Evolutionary conservation across 2,888 invertebrate species (phyloP), one percentile per base, ranked within the genome.

Genomic region (Hirudinaria manillensis): DNA sequence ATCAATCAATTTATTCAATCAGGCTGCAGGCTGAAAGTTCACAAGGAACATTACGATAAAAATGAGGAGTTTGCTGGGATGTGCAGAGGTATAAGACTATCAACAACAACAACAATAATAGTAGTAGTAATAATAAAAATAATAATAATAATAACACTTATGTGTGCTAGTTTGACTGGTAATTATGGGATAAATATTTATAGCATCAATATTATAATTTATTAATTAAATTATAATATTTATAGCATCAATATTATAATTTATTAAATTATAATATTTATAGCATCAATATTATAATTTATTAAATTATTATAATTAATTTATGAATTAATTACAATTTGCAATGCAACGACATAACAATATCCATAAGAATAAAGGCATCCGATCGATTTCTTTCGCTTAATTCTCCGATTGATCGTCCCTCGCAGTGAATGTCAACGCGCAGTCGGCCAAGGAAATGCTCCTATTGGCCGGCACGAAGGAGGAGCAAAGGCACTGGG

Each of bases 1-100:
- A 45, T 45, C n/a, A n/a, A n/a, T n/a, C n/a, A 4, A 29, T 10
- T 61, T 27, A 10, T 24, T 61, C 61, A 61, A 61, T 29, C 55
- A 92, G 95, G 94, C 80, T 98, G 97, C 87, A 92, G 93, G 84
- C 92, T 94, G 85, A 97, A 97, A 89, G 92, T 98, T 83, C 98
- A 99, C 87, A 93, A 93, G 86, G 97, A 98, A 85, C 98, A 99
- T 89, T 90, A 93, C 85, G 91, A 92, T 82, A 90, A 90, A 81
- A 90, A 90, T 82, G 91, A 91, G 84, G 93, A 93, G 85, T 89
- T 90, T 78, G 90, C 96, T 84, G 93, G 93, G 79, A 95, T 96
- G 70, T 98, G 97, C 88, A 97, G 96, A 84, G 84, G 85, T 85
- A 78, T 76, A 6, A 38, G 80, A 38, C 10, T 38, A 38, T 38